Evolutionary conservation across 2,888 invertebrate genomes (phyloP), one percentile per base, ranked within the genome.

Genomic region (Papilio gigon): DNA sequence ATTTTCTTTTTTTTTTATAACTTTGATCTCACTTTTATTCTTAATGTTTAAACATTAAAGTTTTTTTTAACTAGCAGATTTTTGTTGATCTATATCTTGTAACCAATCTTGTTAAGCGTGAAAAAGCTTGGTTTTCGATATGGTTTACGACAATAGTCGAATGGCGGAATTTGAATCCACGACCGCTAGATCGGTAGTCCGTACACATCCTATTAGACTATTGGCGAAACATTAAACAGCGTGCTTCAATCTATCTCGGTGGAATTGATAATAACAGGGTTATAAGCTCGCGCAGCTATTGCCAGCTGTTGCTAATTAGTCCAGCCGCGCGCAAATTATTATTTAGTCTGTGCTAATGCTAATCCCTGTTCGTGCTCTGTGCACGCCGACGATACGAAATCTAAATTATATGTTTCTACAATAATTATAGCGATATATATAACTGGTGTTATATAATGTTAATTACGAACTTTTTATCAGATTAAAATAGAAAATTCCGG

Each of bases 281-380:
- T 68, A 47, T 63, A 63, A 68, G 68, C 69, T 62, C 71, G 71
- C 71, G 71, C 72, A 72, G 70, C 59, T 71, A 68, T 64, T 75
- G 76, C 72, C 71, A 72, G 68, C 70, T 58, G 53, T 62, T 59
- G 50, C 69, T 70, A 74, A 71, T 68, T 59, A 68, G 62, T 68
- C 71, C 75, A 73, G 72, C 71, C 69, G 71, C 72, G 65, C 70
- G 68, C 74, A 76, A 74, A 72, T 76, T 75, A 72, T 72, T 74
- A 72, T 71, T 74, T 73, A 72, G 73, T 73, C 68, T 71, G 61
- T 71, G 47, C 37, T 68, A 62, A 62, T 56, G 67, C 67, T 62
- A 64, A 68, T 64, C 67, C 30, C 67, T 59, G 44, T 59, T 33
- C 63, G 20, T 17, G 42, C 42, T 22, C 12, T n/a, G 9, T 27